phyloP scores from a whole-genome alignment of 1,140 invertebrate genomes.

The Hesperophylax magnus region DNA sequence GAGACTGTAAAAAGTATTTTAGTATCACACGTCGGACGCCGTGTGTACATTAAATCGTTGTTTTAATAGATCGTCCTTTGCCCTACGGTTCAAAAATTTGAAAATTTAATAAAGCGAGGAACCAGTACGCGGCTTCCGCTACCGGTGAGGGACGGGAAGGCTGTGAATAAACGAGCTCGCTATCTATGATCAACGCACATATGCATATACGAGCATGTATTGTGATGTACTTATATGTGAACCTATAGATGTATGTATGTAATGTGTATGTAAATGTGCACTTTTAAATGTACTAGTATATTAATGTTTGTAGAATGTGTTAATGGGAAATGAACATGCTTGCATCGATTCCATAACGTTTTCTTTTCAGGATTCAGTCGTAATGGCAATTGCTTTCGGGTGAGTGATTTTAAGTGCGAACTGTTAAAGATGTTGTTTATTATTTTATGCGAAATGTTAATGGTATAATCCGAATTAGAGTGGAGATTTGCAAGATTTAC shows the following conservation, averaged over 20 bases:
- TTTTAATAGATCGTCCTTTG: constrained; percentile 11
- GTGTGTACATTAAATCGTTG: constrained; percentile 8
- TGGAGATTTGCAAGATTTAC: no score
- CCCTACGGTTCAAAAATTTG: constrained; percentile 46
- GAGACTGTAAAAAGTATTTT: not conserved
- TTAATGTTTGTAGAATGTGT: not conserved
- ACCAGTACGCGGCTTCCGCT: constrained; percentile 3
- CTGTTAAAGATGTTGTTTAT: no score
- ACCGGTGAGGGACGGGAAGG: not conserved
- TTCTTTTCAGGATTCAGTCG: constrained; percentile 12
- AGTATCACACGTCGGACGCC: not conserved
- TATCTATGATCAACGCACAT: no score
- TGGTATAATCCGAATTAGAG: not conserved
- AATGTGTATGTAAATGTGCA: no score
- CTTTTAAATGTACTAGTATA: no score
- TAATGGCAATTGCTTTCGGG: constrained; percentile 28
- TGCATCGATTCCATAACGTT: constrained; percentile 12
- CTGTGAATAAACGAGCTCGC: not conserved
- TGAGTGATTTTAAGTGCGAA: not conserved
- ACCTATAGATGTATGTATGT: no score
- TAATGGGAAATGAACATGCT: constrained; percentile 34
- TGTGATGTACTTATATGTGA: no score
- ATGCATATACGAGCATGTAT: no score
- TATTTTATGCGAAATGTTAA: not conserved
- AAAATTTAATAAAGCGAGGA: constrained; percentile 54